Base-by-base conservation (phyloP, 35 echinoderm and acorn worm genomes). In the Acanthaster planci region DNA sequence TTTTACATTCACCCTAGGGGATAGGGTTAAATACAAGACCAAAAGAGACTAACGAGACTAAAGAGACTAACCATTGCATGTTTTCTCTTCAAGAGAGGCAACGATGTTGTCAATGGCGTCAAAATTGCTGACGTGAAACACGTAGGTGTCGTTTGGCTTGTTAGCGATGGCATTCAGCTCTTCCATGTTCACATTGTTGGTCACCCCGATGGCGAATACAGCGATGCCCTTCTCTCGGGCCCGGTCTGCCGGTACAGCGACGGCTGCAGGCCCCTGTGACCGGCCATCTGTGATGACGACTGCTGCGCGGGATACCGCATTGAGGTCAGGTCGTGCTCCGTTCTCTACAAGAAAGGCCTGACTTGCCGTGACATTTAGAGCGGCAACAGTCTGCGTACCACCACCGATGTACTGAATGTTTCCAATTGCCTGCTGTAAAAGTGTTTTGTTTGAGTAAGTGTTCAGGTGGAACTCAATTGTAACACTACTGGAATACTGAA, bases 251-350 rank as follows among this genome's bases (percentile, higher is more conserved):
- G 81, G 52, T 14, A 32, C 38, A 2, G 16, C 21, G 16, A 59
- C 52, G 17, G 19, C 22, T 9, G 21, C 52, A 1, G 29, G 5
- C 21, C 56, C 81, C 14, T 59, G 52, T 59, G 81, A 83, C 35
- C 39, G 51, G 6, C 81, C 81, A 60, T 83, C 81, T 30, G 81
- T 83, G 35, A 83, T 54, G 9, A 83, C 81, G 59, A 83, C 56
- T 37, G 29, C 51, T 23, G 56, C 81, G 3, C 55, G 52, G 18
- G 77, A 47, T 12, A 80, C 77, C n/a, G 51, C 16, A 0, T 29
- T 38, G 17, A 6, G n/a, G 12, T 15, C 4, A 2, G 26, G 14
- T 18, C 81, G 21, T 0, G 81, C 53, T 37, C 81, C 81, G 30
- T 37, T 59, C 8, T 1, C 53, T 1, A 14, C 38, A 0, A 2